These are phyloP conservation scores for Acanthopagrus latus DNA, from an alignment of 2,797 vertebrate species.

Conservation along the genomic window DNA sequence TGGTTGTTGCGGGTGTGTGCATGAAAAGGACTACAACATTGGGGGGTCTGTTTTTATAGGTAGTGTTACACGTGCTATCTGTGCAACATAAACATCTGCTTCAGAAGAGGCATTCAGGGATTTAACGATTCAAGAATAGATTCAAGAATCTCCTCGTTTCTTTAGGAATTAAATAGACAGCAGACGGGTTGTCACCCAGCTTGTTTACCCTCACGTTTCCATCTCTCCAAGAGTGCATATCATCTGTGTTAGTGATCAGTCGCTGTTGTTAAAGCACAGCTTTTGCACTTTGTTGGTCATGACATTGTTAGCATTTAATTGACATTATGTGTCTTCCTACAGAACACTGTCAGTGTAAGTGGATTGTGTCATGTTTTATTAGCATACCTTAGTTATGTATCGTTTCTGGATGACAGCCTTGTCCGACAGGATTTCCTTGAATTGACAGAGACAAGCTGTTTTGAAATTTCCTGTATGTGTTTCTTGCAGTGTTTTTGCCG, in stretches of 20 bases:
- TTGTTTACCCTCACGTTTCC: neutral
- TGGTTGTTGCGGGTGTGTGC: neutral
- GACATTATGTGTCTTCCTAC: neutral
- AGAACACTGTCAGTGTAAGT: neutral
- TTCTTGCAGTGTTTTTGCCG: constrained; percentile 52
- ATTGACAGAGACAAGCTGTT: neutral
- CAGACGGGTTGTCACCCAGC: neutral
- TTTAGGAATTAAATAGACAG: no score
- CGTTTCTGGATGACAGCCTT: neutral
- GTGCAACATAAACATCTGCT: neutral
- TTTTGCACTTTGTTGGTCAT: neutral
- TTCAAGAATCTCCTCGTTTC: no score
- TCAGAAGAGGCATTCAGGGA: neutral
- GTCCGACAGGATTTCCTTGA: neutral
- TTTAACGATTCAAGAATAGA: neutral
- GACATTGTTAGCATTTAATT: neutral
- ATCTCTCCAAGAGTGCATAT: neutral
- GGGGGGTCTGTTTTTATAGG: rapidly evolving
- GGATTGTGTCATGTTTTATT: no score
- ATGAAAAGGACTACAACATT: rapidly evolving
- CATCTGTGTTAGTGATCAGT: neutral
- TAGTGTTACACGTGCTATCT: neutral
- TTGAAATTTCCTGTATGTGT: neutral
- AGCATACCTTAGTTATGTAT: neutral
- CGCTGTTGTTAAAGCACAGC: neutral